Base-by-base conservation (phyloP, 1,140 invertebrate species). In the Sarcophaga peregrina region DNA sequence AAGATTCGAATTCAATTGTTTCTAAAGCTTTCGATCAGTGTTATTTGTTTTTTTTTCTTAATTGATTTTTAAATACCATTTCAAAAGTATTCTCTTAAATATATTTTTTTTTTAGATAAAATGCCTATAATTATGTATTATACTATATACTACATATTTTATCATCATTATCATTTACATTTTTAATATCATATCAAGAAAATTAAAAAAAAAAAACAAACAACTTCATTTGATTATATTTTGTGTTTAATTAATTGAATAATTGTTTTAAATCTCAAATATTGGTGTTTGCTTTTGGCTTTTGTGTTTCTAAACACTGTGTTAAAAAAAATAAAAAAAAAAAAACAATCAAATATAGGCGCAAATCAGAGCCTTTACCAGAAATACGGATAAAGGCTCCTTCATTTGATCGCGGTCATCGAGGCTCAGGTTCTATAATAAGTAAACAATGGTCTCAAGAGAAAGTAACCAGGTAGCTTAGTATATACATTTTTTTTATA, bases 321-420 rank as follows among this genome's bases (percentile, higher is more conserved):
- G 8, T 52, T 52, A 52, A 52, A 62, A 82, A n/a, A n/a, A n/a
- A n/a, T 52, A 52, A 52, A 62, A 82, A n/a, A n/a, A n/a, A n/a
- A 48, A 82, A 50, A 47, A 52, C 5, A 13, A 45, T 73, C 46
- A 54, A 82, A 78, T 75, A 86, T 92, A 94, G 93, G 91, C 93
- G 93, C 91, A 94, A 94, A 92, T 92, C 93, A 91, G 94, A 93
- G 90, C 92, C 93, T 86, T 92, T 95, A 84, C 94, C 94, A 81
- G 94, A 94, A 91, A 95, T 95, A 87, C 93, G 94, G 87, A 95
- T 96, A 87, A 91, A 95, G 91, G 94, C 94, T 87, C 94, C 95
- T 85, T 95, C 94, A 90, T 91, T 95, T 92, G 95, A 95, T 91
- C 92, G 94, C 90, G 94, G 94, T 86, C 92, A 94, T 89, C 94